phyloP scores from a whole-genome alignment of 2,888 invertebrate species.

The Tiphia femorata region DNA sequence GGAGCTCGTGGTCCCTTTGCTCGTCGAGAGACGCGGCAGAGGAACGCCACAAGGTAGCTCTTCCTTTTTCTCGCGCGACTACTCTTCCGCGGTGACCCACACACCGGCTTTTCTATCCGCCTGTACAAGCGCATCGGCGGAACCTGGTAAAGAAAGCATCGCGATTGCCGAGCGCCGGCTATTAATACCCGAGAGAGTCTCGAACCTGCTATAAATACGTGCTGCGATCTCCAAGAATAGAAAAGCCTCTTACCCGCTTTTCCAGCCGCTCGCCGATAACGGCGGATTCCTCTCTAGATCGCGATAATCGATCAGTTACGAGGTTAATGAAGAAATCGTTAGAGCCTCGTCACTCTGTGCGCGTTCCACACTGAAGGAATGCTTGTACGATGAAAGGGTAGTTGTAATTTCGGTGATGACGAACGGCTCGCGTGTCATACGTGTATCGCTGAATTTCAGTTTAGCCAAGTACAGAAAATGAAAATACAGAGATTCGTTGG shows the following conservation, averaged over 20 bases:
- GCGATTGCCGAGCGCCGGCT: conserved; percentile 22
- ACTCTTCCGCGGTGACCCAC: conserved; percentile 30
- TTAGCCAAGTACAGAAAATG: too few species aligned
- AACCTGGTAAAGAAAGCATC: conserved; percentile 36
- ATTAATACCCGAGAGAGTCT: conserved; percentile 38
- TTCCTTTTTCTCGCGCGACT: conserved; percentile 31
- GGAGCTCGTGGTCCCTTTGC: too few species aligned
- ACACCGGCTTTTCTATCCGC: conserved; percentile 49
- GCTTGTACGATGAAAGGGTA: too few species aligned
- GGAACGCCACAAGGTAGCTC: conserved; percentile 17
- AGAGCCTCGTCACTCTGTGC: too few species aligned
- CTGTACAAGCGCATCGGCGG: conserved; percentile 17
- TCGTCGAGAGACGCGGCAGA: conserved; percentile 1
- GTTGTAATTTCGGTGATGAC: too few species aligned
- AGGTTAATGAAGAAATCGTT: conserved; percentile 21
- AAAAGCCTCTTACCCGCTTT: conserved; percentile 53
- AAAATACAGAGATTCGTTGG: too few species aligned
- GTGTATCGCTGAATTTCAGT: too few species aligned
- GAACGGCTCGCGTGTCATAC: too few species aligned
- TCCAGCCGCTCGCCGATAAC: conserved; percentile 28
- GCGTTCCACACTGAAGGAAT: too few species aligned
- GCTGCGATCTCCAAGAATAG: conserved; percentile 57
- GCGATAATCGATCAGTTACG: conserved; percentile 28
- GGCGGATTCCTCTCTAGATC: conserved; percentile 12
- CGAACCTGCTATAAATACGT: conserved; percentile 60